Evolutionary conservation across 2,888 invertebrate species (phyloP).

Genomic region (Folsomia candida): DNA sequence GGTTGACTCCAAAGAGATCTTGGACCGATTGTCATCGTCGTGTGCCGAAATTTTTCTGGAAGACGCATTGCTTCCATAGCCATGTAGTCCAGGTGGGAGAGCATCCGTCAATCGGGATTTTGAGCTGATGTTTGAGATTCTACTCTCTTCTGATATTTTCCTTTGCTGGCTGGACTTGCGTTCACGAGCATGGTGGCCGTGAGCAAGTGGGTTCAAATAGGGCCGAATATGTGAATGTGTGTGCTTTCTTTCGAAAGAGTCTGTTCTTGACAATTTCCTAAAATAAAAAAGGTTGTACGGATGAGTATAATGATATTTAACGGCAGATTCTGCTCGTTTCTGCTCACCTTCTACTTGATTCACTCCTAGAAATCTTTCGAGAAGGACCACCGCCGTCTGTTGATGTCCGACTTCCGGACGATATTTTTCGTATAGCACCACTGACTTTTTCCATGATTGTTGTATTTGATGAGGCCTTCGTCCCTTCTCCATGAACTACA

Average conservation of each 20-base stretch:
- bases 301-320: not conserved
- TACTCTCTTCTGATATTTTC: constrained; percentile 25
- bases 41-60: not conserved
- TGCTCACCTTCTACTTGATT: constrained; percentile 27
- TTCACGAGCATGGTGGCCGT: not conserved
- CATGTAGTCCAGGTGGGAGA: not conserved
- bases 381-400: constrained; percentile 32
- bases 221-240: not conserved
- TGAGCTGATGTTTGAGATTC: constrained; percentile 15
- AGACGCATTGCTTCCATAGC: not conserved
- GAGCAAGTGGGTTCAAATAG: not conserved
- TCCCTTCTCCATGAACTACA: constrained; percentile 33
- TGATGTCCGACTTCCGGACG: constrained; percentile 32
- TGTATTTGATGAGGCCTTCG: not conserved
- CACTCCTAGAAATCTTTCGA: constrained; percentile 45
- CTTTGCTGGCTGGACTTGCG: constrained; percentile 1
- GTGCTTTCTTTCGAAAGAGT: constrained; percentile 7
- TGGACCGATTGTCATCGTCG: constrained; percentile 6
- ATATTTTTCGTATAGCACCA: constrained; percentile 47
- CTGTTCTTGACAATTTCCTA: constrained; percentile 20
- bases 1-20: constrained; percentile 66
- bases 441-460: constrained; percentile 42
- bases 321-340: not conserved
- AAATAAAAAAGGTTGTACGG: not conserved
- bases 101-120: constrained; percentile 5